phyloP scores from a whole-genome alignment of 1,140 invertebrate species.

The Leptinotarsa lineolata region DNA sequence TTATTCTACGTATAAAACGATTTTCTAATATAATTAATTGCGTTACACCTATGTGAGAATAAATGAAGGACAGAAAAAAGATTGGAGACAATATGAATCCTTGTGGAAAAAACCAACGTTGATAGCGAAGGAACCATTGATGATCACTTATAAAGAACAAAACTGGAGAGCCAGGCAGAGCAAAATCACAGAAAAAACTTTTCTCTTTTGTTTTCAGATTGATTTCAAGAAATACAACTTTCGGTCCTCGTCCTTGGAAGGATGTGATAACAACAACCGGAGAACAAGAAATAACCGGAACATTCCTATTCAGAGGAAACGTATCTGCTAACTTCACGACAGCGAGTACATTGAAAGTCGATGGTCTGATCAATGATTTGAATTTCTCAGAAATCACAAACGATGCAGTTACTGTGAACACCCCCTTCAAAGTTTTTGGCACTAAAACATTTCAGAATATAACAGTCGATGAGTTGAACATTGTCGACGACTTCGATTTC shows the following conservation, averaged over 20 bases:
- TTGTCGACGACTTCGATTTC: constrained; percentile 37
- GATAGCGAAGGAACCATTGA: no score
- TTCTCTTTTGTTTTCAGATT: constrained; percentile 24
- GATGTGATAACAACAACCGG: constrained; percentile 18
- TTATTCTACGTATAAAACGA: no score
- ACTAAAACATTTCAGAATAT: constrained; percentile 45
- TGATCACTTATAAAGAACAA: no score
- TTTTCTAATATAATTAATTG: no score
- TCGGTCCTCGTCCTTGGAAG: constrained; percentile 27
- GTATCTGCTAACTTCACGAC: constrained; percentile 31
- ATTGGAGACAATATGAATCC: no score
- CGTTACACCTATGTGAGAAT: no score
- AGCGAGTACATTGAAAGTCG: constrained; percentile 17
- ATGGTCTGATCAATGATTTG: constrained; percentile 38
- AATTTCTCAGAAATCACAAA: constrained; percentile 38
- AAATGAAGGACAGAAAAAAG: no score
- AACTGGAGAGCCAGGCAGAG: no score
- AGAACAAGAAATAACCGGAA: constrained; percentile 25
- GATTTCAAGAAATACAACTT: constrained; percentile 24
- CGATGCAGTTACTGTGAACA: constrained; percentile 35
- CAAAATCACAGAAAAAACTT: no score
- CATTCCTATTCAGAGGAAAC: constrained; percentile 25
- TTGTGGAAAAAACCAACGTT: no score
- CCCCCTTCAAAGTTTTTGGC: constrained; percentile 36
- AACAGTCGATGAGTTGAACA: constrained; percentile 38